Evolutionary conservation across 2,113 vertebrate species (phyloP), one percentile per base, ranked within the genome.

Genomic region (Muntiacus reevesi): DNA sequence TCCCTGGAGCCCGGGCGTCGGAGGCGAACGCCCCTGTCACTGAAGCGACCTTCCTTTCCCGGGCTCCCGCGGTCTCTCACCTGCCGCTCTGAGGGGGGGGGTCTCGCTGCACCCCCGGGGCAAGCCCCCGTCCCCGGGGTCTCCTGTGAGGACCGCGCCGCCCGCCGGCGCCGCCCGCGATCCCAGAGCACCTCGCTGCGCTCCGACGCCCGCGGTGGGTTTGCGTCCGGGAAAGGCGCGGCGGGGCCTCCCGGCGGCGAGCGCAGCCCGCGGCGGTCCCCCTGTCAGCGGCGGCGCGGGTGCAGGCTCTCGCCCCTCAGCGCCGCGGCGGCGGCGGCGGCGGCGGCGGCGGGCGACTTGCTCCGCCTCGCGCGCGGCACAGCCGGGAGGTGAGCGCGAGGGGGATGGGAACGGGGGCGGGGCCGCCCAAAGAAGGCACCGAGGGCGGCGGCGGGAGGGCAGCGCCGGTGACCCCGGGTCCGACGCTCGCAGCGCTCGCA

Each of bases 331-430:
- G 81, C 94, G 8, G 81, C 94, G 36, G 54, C 67, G 8, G 43
- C 43, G 43, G 43, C 36, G 45, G 88, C 94, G 21, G 88, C 89
- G 43, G 95, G 95, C 92, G 92, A 93, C 95, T 97, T 43, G 98
- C 98, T 96, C 98, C 98, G 97, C 98, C 98, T 88, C 67, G 96
- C 96, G 91, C 88, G 93, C 97, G 28, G 96, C 94, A 82, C 98
- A 87, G 96, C 90, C 96, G 4, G 93, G 96, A 97, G 96, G 96
- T 97, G 94, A 95, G 89, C 81, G 96, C 64, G 94, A 95, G 96
- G 97, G 97, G 98, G 97, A 97, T 96, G 96, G 96, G 97, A 92
- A 55, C 93, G 97, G 98, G 93, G 96, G 97, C 94, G 96, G 97
- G 97, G 94, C 90, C 95, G 95, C 92, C 94, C 96, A 28, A 60